Evolutionary conservation across 1,140 invertebrate genomes (phyloP), one percentile per base, ranked within the genome.

Genomic region (Drosophila truncata): DNA sequence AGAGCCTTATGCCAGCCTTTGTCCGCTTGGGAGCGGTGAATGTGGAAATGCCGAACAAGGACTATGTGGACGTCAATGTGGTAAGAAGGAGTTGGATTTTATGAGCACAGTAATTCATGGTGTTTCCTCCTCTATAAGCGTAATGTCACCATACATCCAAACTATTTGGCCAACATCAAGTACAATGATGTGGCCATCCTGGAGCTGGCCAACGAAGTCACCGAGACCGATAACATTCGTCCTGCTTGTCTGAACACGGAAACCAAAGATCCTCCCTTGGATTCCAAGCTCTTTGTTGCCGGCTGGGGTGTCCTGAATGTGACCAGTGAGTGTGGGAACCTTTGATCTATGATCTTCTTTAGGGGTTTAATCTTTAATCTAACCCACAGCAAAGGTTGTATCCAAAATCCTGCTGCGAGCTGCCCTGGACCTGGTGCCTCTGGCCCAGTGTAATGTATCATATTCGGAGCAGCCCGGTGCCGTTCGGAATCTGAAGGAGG

Each of bases 161-260:
- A 91, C 2, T 92, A 92, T 62, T 33, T 67, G 20, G 76, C 57
- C n/a, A 63, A 47, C 13, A 63, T 31, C 44, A 90, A 81, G 23
- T 92, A 92, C 50, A 63, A 92, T 29, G 91, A 92, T 35, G 82
- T 92, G 33, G 91, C 91, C 37, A 29, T 92, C 18, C 20, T 92
- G 31, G 86, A 91, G 52, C 55, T 92, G 29, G 71, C 44, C 9
- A 18, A 39, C 5, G 79, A 81, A 6, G 58, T 74, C 3, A 65
- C 13, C 20, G 61, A 76, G 4, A 64, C 35, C 0, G 8, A 29
- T 3, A 54, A 70, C 49, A 49, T 80, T 1, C 87, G 46, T 41
- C 91, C 90, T 7, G 79, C 82, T 8, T 92, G 91, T 18, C 64
- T 92, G 10, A 72, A 92, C 44, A 79, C 85, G 2, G 47, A 84